Base-by-base conservation (phyloP, 2,113 vertebrate species). In the Phyllostomus discolor region DNA sequence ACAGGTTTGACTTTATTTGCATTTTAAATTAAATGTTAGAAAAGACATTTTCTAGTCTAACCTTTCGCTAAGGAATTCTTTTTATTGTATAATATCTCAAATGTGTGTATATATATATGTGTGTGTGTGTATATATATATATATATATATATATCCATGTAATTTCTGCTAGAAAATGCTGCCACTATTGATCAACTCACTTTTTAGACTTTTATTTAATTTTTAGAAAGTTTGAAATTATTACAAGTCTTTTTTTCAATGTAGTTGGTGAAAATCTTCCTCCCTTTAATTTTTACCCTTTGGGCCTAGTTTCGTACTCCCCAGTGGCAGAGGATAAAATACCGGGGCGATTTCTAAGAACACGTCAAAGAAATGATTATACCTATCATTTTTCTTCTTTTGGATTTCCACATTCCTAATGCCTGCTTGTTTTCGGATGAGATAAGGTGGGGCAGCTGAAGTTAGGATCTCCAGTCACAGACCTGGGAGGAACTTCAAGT, bases 1-100 rank as follows among this genome's bases (percentile, higher is more conserved):
- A 22, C 73, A 62, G 54, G 4, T 96, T 92, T 94, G 48, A 86
- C 81, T 88, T 95, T 95, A 54, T 90, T 85, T 91, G 88, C 41
- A 54, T 33, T 81, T 95, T 84, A 75, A 69, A 73, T 90, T 64
- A 90, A 93, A n/a, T 69, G 22, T 72, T 81, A 76, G 33, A 80
- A 86, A 76, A 41, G 24, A 66, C 17, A 24, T 69, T 33, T 73
- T 67, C 22, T 73, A 46, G 72, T 79, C 82, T n/a, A 48, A 52
- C 22, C 22, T 95, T 78, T 88, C 22, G 90, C 22, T 26, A 76
- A 92, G 59, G 54, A 67, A 84, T 96, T 88, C 31, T 95, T 91
- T 82, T 93, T 85, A 10, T 62, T 62, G 26, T 62, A 70, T 73
- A 48, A 16, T 5, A 10, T 80, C 12, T 38, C 38, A 62, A 33